Evolutionary conservation across 2,888 invertebrate genomes (phyloP), one percentile per base, ranked within the genome.

Genomic region (Drosophila melanosoma): DNA sequence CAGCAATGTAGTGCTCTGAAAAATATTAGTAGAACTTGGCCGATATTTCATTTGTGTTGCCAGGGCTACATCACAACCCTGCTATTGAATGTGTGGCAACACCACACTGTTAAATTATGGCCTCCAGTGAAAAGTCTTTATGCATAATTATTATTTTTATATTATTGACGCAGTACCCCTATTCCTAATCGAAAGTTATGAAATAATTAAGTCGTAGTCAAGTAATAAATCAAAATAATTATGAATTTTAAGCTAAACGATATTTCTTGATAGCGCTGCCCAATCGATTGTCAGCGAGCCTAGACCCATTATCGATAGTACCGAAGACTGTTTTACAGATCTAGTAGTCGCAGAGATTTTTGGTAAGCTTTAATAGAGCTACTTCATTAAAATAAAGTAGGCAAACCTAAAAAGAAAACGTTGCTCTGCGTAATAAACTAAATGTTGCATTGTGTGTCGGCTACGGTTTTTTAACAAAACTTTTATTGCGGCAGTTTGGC

Each of bases 261-360:
- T 54, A 35, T 53, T 20, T 68, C n/a, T 36, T 5, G 8, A 48
- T 11, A 2, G 7, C 17, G 3, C 3, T n/a, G 0, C n/a, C 6
- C 1, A 8, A 63, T 64, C 71, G 61, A 67, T 53, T 60, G 4
- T 45, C 12, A 32, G 2, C 15, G 10, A 53, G 3, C 23, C 15
- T 23, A 12, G 11, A 33, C 12, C 5, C 1, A 15, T 1, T 48
- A 71, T 74, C 80, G 74, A 74, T 68, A 73, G 42, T 49, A 53
- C 26, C 66, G 64, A 76, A 64, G 15, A 76, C 42, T 45, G 51
- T 67, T 76, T 76, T 59, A 51, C 69, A 80, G 54, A 72, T 73
- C 60, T 73, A 73, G 69, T 42, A 81, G 78, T 81, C 75, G 78
- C 82, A 71, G 86, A 79, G 76, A 83, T 66, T 83, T 83, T 86